Evolutionary conservation across 2,113 vertebrate species (phyloP).

Genomic region (Cynoglossus semilaevis): DNA sequence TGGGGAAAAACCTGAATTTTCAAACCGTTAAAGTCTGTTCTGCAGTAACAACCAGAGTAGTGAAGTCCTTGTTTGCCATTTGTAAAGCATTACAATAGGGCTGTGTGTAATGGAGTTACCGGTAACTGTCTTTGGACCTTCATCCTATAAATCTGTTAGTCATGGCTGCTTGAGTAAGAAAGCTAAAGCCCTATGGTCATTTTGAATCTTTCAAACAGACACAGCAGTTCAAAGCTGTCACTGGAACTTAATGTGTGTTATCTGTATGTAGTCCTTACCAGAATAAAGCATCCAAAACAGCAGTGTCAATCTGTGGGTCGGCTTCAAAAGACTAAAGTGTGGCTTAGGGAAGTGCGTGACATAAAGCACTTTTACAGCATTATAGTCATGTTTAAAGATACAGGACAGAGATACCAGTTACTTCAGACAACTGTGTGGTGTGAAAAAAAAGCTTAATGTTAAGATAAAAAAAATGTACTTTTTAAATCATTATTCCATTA

Average conservation of each 20-base stretch:
- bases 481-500: too few relatives aligned
- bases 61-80: not conserved
- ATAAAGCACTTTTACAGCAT: slow-evolving; percentile 53
- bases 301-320: slow-evolving; percentile 4
- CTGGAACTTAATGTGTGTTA: not conserved
- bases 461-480: too few relatives aligned
- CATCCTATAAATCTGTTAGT: slow-evolving; percentile 46
- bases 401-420: slow-evolving; percentile 5
- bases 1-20: too few relatives aligned
- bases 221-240: not conserved
- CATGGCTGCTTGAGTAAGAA: not conserved
- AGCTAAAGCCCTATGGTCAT: too few relatives aligned
- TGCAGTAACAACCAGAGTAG: not conserved
- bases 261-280: slow-evolving; percentile 44
- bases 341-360: slow-evolving; percentile 27
- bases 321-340: slow-evolving; percentile 33
- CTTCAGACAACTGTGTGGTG: too few relatives aligned
- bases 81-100: not conserved
- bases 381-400: slow-evolving; percentile 58
- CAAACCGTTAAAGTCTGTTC: too few relatives aligned
- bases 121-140: slow-evolving; percentile 40
- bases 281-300: slow-evolving; percentile 14
- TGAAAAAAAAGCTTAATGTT: too few relatives aligned
- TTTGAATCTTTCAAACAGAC: too few relatives aligned
- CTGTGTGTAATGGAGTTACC: not conserved